Evolutionary conservation across 1,140 invertebrate genomes (phyloP), one percentile per base, ranked within the genome.

Genomic region (Scaptomyza hsui): DNA sequence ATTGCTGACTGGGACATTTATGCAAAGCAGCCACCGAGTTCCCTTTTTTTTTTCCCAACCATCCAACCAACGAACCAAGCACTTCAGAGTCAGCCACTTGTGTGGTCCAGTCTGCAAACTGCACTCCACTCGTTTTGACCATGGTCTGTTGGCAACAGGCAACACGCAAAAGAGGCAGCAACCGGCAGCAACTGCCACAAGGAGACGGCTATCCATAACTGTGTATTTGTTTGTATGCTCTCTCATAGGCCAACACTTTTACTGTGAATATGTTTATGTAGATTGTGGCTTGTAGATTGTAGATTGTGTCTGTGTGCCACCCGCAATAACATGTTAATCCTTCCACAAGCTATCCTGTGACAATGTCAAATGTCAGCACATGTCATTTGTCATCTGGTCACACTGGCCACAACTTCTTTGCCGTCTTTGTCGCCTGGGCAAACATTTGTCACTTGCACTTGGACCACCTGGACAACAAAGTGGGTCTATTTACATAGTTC

Each of bases 331-430:
- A 86, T 82, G 75, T 78, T 88, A 88, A 82, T 88, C 82, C 77
- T 55, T 88, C 82, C 78, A 56, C 52, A 52, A 42, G n/a, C 18
- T 55, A 29, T 6, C 21, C 69, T 24, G 51, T 42, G 12, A 59
- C 82, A 65, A 88, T 88, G 82, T 82, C 82, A 88, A 86, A 88
- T 88, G 82, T 89, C 82, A 82, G 82, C 78, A 86, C 82, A 78
- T 88, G 82, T 78, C 75, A 88, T 88, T 88, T 88, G 82, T 88
- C 82, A 82, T 49, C 24, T 39, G 35, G 49, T 2, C 10, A 24
- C 10, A n/a, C 21, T 35, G 24, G 44, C 51, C 19, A 47, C 18
- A 42, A 26, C 52, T 57, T 26, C 55, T 44, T 57, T 37, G 39
- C 21, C 26, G 39, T 13, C 26, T 57, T 65, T 79, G 80, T 85